These are phyloP conservation scores for Campopleginae sp. DNA, from an alignment of 2,888 invertebrate species.

Conservation along the genomic window DNA sequence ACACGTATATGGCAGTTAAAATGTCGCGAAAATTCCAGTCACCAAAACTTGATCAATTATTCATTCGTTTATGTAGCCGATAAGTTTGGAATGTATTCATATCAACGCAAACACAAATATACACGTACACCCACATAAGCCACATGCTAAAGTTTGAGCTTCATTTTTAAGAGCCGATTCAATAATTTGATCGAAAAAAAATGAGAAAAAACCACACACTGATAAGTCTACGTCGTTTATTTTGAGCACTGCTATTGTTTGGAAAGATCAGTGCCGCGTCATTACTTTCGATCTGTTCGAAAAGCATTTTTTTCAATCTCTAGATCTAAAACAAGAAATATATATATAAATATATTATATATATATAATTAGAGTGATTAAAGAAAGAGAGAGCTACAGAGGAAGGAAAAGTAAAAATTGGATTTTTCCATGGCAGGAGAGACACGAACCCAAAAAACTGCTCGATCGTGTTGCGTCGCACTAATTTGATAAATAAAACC, in stretches of 20 bases:
- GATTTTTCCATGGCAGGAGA: slow-evolving; percentile 20
- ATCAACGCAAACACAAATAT: slow-evolving; percentile 70
- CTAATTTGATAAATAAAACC: slow-evolving; percentile 37
- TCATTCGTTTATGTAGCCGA: slow-evolving; percentile 72
- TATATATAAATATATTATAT: slow-evolving; percentile 14
- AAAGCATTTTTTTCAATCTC: slow-evolving; percentile 40
- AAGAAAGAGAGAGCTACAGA: slow-evolving; percentile 44
- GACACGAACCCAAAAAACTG: slow-evolving; percentile 12
- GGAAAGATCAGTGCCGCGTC: slow-evolving; percentile 46
- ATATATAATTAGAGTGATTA: slow-evolving; percentile 40
- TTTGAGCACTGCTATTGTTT: slow-evolving; percentile 62
- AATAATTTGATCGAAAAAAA: slow-evolving; percentile 30
- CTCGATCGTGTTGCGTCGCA: slow-evolving; percentile 47
- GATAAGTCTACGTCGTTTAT: slow-evolving; percentile 15
- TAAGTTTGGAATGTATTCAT: slow-evolving; percentile 79
- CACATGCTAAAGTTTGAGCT: slow-evolving; percentile 51
- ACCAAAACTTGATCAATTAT: slow-evolving; percentile 71
- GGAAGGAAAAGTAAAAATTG: slow-evolving; percentile 39
- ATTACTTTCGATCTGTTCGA: slow-evolving; percentile 1
- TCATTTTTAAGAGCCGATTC: slow-evolving; percentile 55
- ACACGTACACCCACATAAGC: slow-evolving; percentile 3
- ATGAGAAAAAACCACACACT: slow-evolving; percentile 3
- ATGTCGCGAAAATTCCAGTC: slow-evolving; percentile 66
- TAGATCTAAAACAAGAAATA: slow-evolving; percentile 40
- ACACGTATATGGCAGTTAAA: slow-evolving; percentile 41